Conservation (phyloP, 2,113 vertebrate species). For the Athene noctua region DNA sequence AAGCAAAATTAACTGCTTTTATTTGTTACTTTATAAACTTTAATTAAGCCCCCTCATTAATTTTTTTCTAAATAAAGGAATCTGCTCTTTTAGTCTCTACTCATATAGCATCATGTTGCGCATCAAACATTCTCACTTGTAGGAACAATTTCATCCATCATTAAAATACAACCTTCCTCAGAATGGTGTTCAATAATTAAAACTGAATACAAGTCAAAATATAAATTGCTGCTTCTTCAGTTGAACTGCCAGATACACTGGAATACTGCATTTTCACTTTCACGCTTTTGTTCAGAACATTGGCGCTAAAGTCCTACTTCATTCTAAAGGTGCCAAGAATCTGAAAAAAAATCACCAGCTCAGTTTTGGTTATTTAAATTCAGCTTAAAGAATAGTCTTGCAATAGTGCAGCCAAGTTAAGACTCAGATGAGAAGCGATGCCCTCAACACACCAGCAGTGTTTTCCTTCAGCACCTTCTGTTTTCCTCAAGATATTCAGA, state of each 20-base stretch:
- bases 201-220: not conserved
- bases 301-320: not conserved
- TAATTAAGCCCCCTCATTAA: not conserved
- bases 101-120: not conserved
- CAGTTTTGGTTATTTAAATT: not conserved
- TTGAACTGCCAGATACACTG: not conserved
- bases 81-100: not conserved
- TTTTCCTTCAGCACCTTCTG: not conserved
- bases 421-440: not conserved
- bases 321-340: not conserved
- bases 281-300: not conserved
- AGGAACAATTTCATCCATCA: not conserved
- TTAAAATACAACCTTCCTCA: not conserved
- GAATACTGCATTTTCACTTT: not conserved
- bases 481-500: not conserved
- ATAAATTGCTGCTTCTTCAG: not conserved
- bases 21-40: conserved; percentile 11
- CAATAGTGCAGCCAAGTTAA: not conserved
- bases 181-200: not conserved
- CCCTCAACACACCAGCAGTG: not conserved
- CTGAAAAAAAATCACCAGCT: not conserved
- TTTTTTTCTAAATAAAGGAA: not conserved
- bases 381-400: not conserved
- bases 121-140: not conserved
- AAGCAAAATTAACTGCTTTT: not conserved